These are phyloP conservation scores for Diaprepes abbreviatus DNA, from an alignment of 2,888 invertebrate species.

Conservation along the genomic window DNA sequence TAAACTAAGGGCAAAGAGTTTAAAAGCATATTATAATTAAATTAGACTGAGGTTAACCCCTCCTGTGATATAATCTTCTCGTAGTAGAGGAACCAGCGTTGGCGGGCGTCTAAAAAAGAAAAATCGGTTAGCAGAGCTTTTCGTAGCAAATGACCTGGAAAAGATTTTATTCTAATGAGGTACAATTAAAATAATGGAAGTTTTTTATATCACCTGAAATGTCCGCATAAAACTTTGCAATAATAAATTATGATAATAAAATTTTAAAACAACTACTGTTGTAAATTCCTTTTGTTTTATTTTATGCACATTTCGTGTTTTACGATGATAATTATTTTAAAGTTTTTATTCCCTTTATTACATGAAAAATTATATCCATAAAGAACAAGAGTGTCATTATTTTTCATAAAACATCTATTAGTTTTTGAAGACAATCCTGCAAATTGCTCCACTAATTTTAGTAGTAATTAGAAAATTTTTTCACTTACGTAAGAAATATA, in stretches of 20 bases:
- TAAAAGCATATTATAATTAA: slow-evolving; percentile 55
- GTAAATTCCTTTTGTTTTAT: no score
- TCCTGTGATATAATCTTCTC: slow-evolving; percentile 77
- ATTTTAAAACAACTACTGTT: no score
- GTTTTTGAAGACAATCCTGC: no score
- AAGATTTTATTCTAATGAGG: neutral
- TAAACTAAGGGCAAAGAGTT: neutral
- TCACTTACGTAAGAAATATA: no score
- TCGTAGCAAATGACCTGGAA: neutral
- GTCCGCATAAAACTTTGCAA: neutral
- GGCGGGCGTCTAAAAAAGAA: slow-evolving; percentile 73
- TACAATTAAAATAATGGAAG: neutral
- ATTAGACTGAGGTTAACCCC: slow-evolving; percentile 69
- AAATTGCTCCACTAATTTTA: no score
- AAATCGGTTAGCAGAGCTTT: neutral
- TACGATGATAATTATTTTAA: no score
- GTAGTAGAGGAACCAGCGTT: slow-evolving; percentile 75
- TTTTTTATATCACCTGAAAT: neutral
- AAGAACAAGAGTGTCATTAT: no score
- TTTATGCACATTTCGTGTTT: no score
- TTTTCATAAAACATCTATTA: no score
- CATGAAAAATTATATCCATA: no score
- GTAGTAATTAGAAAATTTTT: no score
- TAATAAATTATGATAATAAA: neutral
- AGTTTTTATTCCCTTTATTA: no score